These are phyloP conservation scores for Coendou prehensilis DNA, from an alignment of 2,797 vertebrate genomes.

Conservation along the genomic window DNA sequence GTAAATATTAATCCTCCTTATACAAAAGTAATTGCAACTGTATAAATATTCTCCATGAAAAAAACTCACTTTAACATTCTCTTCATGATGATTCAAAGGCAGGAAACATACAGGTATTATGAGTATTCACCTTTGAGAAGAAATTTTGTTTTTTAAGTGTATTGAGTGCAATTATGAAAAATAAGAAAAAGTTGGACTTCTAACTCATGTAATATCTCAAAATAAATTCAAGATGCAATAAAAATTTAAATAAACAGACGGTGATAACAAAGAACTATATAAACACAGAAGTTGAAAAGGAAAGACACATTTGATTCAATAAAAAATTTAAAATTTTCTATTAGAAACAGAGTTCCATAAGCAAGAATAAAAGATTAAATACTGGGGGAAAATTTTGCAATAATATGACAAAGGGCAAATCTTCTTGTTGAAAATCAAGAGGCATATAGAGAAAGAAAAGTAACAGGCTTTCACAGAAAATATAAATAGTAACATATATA, in stretches of 20 bases:
- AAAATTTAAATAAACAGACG: slow-evolving; percentile 25
- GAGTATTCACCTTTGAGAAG: slow-evolving; percentile 35
- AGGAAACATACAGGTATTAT: not conserved
- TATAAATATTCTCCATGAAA: slow-evolving; percentile 26
- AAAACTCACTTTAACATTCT: slow-evolving; percentile 21
- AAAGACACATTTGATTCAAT: slow-evolving; percentile 11
- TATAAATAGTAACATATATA: not conserved
- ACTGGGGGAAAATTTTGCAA: not conserved
- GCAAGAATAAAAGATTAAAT: not conserved
- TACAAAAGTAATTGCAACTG: slow-evolving; percentile 1
- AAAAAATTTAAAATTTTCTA: not conserved
- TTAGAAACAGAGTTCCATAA: not conserved
- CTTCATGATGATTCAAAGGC: not conserved
- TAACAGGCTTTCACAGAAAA: not conserved
- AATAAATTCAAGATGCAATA: slow-evolving; percentile 32
- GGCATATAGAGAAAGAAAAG: slow-evolving; percentile 12
- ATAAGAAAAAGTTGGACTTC: not conserved
- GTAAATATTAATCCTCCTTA: not conserved
- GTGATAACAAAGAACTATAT: not conserved
- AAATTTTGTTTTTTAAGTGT: not conserved
- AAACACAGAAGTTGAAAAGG: not conserved
- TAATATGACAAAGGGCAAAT: not conserved
- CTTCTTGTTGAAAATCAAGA: slow-evolving; percentile 45
- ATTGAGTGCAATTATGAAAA: slow-evolving; percentile 1
- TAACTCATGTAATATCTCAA: not conserved